These are phyloP conservation scores for Rhodeus uyekii DNA, from an alignment of 2,797 vertebrate species.

Conservation along the genomic window DNA sequence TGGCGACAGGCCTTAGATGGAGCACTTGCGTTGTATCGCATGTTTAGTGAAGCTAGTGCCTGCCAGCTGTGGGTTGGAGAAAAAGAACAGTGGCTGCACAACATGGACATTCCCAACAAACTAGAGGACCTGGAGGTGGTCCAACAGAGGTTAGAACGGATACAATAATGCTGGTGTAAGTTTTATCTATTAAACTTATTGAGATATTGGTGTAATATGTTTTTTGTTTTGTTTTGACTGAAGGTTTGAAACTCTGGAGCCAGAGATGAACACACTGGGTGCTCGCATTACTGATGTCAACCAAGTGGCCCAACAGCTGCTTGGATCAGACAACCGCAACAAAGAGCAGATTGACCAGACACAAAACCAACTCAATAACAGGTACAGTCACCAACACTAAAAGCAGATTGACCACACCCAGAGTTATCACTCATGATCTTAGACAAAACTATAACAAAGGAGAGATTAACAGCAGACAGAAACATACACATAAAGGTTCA, in stretches of 20 bases:
- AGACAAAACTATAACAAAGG: background rate
- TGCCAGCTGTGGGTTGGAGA: slow-evolving; percentile 93
- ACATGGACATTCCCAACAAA: slow-evolving; percentile 87
- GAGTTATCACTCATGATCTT: background rate
- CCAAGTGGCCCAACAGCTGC: slow-evolving; percentile 82
- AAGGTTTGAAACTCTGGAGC: slow-evolving; percentile 95
- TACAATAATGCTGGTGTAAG: background rate
- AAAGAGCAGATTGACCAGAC: slow-evolving; percentile 86
- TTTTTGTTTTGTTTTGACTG: slow-evolving; percentile 25
- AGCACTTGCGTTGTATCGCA: slow-evolving; percentile 86
- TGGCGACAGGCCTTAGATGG: slow-evolving; percentile 86
- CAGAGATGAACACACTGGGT: slow-evolving; percentile 90
- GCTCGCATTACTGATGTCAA: slow-evolving; percentile 85
- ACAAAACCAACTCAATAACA: slow-evolving; percentile 86
- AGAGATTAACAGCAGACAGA: background rate
- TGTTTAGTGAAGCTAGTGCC: slow-evolving; percentile 92
- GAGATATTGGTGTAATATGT: background rate
- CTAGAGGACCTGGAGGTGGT: slow-evolving; percentile 96
- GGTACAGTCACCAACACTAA: slow-evolving; percentile 69
- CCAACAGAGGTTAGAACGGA: slow-evolving; percentile 85
- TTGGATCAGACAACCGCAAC: slow-evolving; percentile 80
- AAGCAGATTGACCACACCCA: background rate
- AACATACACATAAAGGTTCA: background rate
- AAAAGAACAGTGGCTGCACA: slow-evolving; percentile 91
- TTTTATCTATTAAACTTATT: background rate